Evolutionary conservation across 35 echinoderm and acorn worm genomes (phyloP).

Genomic region (Anneissia japonica): DNA sequence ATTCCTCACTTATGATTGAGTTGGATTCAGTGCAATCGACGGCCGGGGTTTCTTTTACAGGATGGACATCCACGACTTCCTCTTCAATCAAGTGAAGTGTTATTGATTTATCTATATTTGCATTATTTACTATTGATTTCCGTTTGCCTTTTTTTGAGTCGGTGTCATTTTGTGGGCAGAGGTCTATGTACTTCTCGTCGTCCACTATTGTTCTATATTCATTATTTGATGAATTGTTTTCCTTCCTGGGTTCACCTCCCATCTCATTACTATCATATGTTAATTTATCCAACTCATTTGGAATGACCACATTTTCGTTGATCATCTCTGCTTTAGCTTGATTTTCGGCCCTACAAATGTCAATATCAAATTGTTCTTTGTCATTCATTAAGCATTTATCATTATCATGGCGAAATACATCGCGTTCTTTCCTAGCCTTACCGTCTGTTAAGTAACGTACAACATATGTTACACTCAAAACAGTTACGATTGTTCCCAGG

Average conservation of each 20-base stretch:
- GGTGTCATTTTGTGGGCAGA: neutral
- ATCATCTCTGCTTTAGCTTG: too few relatives aligned
- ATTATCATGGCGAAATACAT: too few relatives aligned
- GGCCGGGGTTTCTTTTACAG: neutral
- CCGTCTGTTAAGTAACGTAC: neutral
- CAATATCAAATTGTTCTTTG: too few relatives aligned
- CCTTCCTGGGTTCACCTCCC: too few relatives aligned
- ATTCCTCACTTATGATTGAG: neutral
- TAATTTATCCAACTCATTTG: neutral
- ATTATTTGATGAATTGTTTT: too few relatives aligned
- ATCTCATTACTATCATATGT: too few relatives aligned
- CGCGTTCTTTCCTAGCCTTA: neutral
- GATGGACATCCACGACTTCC: neutral
- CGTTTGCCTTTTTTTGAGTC: neutral
- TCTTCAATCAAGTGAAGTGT: neutral
- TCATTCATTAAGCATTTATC: too few relatives aligned
- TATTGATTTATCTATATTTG: neutral
- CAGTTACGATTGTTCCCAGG: neutral
- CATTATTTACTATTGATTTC: neutral
- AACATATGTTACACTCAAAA: neutral
- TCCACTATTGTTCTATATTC: neutral
- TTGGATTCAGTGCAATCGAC: neutral
- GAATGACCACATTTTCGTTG: neutral
- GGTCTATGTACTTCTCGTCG: neutral
- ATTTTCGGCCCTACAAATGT: too few relatives aligned